Conservation (phyloP, 2,888 invertebrate genomes). For the Troglohyphantes excavatus region DNA sequence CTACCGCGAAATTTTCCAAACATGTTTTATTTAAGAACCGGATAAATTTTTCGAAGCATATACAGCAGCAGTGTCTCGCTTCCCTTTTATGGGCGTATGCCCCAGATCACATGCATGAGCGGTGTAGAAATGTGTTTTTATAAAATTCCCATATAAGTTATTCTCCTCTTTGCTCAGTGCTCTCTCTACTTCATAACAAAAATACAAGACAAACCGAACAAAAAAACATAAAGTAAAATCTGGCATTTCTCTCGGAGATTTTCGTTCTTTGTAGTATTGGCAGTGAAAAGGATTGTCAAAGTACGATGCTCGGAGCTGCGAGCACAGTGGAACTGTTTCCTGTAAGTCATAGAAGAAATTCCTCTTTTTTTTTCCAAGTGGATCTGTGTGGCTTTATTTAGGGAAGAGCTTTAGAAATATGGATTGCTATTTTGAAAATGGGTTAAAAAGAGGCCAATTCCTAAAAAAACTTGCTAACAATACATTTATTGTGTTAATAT, state of each 20-base stretch:
- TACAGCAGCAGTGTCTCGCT: neutral
- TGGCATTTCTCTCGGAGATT: neutral
- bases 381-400: slow-evolving; percentile 10
- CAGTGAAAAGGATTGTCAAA: neutral
- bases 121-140: slow-evolving; percentile 27
- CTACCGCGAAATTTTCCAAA: slow-evolving; percentile 42
- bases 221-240: slow-evolving; percentile 8
- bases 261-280: neutral
- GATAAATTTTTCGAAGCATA: slow-evolving; percentile 19
- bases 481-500: too few species aligned
- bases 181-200: slow-evolving; percentile 46
- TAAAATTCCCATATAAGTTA: slow-evolving; percentile 30
- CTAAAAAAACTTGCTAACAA: too few species aligned
- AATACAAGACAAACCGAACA: neutral
- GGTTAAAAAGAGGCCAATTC: too few species aligned
- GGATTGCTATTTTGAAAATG: too few species aligned
- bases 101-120: slow-evolving; percentile 26
- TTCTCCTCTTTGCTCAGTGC: slow-evolving; percentile 12
- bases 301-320: neutral
- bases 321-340: neutral
- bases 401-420: neutral
- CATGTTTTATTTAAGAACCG: slow-evolving; percentile 66
- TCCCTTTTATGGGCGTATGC: slow-evolving; percentile 22
- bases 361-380: neutral
- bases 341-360: slow-evolving; percentile 15